Evolutionary conservation across 1,140 invertebrate species (phyloP).

Genomic region (Matsumurasca onukii): DNA sequence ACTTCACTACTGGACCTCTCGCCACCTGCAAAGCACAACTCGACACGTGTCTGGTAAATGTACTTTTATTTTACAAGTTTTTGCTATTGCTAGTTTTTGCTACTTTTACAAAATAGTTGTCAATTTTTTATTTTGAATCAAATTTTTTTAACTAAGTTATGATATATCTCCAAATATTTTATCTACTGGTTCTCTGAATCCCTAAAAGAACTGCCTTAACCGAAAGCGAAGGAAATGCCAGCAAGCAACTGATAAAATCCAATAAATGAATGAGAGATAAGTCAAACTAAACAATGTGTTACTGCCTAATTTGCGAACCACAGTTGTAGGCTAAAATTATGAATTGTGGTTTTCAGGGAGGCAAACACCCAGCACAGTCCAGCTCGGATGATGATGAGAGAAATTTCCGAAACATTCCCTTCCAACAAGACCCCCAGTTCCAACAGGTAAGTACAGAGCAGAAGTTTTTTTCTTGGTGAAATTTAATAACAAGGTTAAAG

Average conservation of each 20-base stretch:
- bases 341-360: slow-evolving; percentile 44
- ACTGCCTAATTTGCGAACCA: no score
- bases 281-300: no score
- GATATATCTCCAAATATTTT: no score
- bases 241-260: no score
- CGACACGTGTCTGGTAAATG: slow-evolving; percentile 54
- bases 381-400: slow-evolving; percentile 57
- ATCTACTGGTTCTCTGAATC: no score
- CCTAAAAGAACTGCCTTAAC: no score
- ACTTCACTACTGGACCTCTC: slow-evolving; percentile 58
- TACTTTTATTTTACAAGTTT: neutral
- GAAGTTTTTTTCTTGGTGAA: neutral
- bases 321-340: slow-evolving; percentile 25
- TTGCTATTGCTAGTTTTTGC: neutral
- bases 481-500: neutral
- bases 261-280: no score
- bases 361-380: slow-evolving; percentile 48
- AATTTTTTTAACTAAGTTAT: slow-evolving; percentile 25
- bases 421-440: slow-evolving; percentile 55
- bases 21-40: slow-evolving; percentile 63
- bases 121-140: no score
- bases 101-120: slow-evolving; percentile 34
- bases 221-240: no score
- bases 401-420: slow-evolving; percentile 55
- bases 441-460: slow-evolving; percentile 52